Percentiles rank a stretch among this genome's conserved stretches.
phyloP scores from a whole-genome alignment of 2,888 invertebrate genomes.

The Parnassius mnemosyne region DNA sequence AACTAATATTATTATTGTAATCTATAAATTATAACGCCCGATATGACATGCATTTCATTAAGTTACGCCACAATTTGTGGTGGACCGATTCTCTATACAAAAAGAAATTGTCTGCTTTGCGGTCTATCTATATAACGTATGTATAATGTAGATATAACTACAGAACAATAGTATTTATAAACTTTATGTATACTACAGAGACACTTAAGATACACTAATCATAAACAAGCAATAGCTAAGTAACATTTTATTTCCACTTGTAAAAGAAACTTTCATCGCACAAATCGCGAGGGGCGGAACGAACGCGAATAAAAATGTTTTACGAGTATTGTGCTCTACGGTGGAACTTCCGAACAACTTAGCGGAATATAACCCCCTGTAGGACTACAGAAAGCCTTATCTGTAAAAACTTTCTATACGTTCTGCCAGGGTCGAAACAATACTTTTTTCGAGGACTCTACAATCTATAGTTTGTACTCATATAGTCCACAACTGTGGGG shows the following conservation, averaged over 20 bases:
- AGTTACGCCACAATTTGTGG: too few species aligned
- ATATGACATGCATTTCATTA: too few species aligned
- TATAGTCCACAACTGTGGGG: too few species aligned
- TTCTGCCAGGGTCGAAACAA: constrained; percentile 2
- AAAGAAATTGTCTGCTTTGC: too few species aligned
- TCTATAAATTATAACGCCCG: too few species aligned
- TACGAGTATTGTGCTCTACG: constrained; percentile 22
- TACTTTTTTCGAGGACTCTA: background rate
- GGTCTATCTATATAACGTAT: too few species aligned
- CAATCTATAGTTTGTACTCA: background rate
- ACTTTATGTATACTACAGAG: too few species aligned
- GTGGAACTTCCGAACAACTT: constrained; percentile 21
- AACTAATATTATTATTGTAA: too few species aligned
- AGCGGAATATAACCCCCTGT: constrained; percentile 8
- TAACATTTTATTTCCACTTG: constrained; percentile 4
- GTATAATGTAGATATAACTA: too few species aligned
- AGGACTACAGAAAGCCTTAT: constrained; percentile 18
- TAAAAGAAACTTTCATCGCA: constrained; percentile 20
- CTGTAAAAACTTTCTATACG: constrained; percentile 18
- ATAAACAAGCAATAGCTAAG: constrained; percentile 1
- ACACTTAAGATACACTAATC: too few species aligned
- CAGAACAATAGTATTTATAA: too few species aligned
- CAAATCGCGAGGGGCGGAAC: constrained; percentile 23
- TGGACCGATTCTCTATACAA: too few species aligned
- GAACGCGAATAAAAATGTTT: constrained; percentile 25